Base-by-base conservation (phyloP, 1,140 invertebrate genomes). In the Ectropis grisescens region DNA sequence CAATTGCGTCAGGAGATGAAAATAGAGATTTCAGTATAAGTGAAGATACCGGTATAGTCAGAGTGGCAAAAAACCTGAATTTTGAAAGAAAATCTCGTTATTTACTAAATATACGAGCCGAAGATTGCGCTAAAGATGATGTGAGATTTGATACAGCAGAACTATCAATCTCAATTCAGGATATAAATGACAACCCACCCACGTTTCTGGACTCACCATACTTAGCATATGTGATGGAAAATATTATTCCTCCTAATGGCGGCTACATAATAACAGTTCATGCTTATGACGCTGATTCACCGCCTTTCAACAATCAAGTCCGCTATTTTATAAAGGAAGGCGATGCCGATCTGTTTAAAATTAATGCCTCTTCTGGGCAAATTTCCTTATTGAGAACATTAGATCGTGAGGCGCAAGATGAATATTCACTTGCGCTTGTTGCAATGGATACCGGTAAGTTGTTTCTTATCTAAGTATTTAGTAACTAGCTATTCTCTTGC, bases 131-230 rank as follows among this genome's bases (percentile, higher is more conserved):
- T 1, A 85, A 86, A 29, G 88, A 87, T 9, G 85, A 85, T 30
- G 68, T 85, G 0, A 84, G 87, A 35, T 86, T 85, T 41, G 92
- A 94, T 62, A 91, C 88, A 2, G 91, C 93, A 8, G 87, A 89
- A 68, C 79, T 90, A 35, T 85, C 85, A 24, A 88, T 90, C 45
- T 85, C 82, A 19, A 88, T 99, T 2, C 86, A 90, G 13, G 96
- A 98, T 80, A 92, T 98, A 47, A 98, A 98, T 76, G 97, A 99
- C 81, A 96, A 96, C 61, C 88, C 93, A 4, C 96, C 96, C 1
- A 90, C 93, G 1, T 98, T 98, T 66, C 75, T 94, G 22, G 91
- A 94, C 75, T 96, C 94, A 0, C 94, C 94, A 0, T 98, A 98
- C 67, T 70, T 94, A 37, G 93, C 94, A 0, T 91, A 94, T 58